These are phyloP conservation scores for Helicolenus hilgendorfi DNA, from an alignment of 2,797 vertebrate species.

Conservation along the genomic window DNA sequence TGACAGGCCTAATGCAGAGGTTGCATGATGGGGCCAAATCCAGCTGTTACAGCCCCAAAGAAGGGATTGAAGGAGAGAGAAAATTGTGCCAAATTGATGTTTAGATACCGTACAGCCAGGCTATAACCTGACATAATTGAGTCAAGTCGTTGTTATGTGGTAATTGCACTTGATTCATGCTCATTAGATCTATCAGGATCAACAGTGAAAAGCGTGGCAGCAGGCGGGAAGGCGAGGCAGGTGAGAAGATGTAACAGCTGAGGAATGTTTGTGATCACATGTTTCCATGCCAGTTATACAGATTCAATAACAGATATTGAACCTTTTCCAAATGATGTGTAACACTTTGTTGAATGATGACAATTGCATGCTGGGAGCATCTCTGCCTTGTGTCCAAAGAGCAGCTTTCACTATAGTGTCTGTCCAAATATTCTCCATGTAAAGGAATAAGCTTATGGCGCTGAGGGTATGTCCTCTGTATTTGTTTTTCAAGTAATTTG, in stretches of 20 bases:
- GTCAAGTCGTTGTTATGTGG: neutral
- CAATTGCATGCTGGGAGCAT: neutral
- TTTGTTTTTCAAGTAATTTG: neutral
- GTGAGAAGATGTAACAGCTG: slow-evolving; percentile 54
- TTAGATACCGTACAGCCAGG: slow-evolving; percentile 27
- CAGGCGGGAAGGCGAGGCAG: slow-evolving; percentile 35
- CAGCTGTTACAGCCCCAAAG: slow-evolving; percentile 14
- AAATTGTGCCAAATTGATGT: slow-evolving; percentile 49
- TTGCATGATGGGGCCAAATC: neutral
- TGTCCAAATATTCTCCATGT: neutral
- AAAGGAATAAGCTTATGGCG: neutral
- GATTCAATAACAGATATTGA: slow-evolving; percentile 13
- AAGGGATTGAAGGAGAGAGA: neutral
- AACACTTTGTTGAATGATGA: neutral
- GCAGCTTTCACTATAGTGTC: neutral
- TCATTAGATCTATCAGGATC: slow-evolving; percentile 25
- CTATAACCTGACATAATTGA: slow-evolving; percentile 18
- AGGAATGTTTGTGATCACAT: slow-evolving; percentile 57
- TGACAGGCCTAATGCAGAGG: neutral
- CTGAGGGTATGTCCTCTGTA: neutral
- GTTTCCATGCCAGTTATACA: slow-evolving; percentile 16
- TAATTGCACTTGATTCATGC: slow-evolving; percentile 47
- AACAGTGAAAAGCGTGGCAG: slow-evolving; percentile 5
- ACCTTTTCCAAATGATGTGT: neutral
- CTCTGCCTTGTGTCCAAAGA: neutral